Conservation (phyloP, 1,140 invertebrate species). For the Microplitis demolitor region DNA sequence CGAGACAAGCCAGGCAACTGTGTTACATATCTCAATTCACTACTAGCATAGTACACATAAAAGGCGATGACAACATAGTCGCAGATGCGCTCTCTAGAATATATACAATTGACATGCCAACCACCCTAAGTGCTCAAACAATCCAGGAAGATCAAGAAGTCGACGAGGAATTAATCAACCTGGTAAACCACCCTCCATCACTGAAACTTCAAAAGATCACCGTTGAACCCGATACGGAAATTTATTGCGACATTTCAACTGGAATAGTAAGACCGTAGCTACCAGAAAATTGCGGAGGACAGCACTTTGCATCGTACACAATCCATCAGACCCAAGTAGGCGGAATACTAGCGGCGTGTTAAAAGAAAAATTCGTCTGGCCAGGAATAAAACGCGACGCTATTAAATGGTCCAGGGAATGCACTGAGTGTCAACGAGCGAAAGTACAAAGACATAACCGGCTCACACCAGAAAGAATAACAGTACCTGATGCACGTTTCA, state of each 20-base stretch:
- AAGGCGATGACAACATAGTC: slow-evolving; percentile 39
- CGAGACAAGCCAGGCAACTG: slow-evolving; percentile 31
- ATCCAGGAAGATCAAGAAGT: slow-evolving; percentile 33
- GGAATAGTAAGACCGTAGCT: slow-evolving; percentile 36
- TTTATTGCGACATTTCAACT: slow-evolving; percentile 27
- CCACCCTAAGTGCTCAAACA: slow-evolving; percentile 1
- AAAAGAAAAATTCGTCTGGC: slow-evolving; percentile 39
- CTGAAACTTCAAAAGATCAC: slow-evolving; percentile 15
- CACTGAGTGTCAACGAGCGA: slow-evolving; percentile 33
- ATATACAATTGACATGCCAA: slow-evolving; percentile 25
- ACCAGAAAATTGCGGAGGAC: slow-evolving; percentile 26
- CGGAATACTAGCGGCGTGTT: slow-evolving; percentile 30
- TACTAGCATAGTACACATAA: slow-evolving; percentile 37
- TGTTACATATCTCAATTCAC: slow-evolving; percentile 40
- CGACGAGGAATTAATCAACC: slow-evolving; percentile 29
- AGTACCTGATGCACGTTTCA: slow-evolving; percentile 27
- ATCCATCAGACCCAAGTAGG: slow-evolving; percentile 36
- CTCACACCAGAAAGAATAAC: slow-evolving; percentile 17
- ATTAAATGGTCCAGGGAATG: slow-evolving; percentile 31
- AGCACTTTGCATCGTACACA: slow-evolving; percentile 28
- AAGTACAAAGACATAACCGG: slow-evolving; percentile 34
- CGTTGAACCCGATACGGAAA: not conserved
- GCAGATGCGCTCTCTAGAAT: slow-evolving; percentile 40
- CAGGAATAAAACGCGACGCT: slow-evolving; percentile 32
- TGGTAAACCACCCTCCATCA: slow-evolving; percentile 7